Percentiles rank a stretch among this genome's conserved stretches.
Evolutionary conservation across 2,797 vertebrate genomes (phyloP).

Genomic region (Chelon labrosus): DNA sequence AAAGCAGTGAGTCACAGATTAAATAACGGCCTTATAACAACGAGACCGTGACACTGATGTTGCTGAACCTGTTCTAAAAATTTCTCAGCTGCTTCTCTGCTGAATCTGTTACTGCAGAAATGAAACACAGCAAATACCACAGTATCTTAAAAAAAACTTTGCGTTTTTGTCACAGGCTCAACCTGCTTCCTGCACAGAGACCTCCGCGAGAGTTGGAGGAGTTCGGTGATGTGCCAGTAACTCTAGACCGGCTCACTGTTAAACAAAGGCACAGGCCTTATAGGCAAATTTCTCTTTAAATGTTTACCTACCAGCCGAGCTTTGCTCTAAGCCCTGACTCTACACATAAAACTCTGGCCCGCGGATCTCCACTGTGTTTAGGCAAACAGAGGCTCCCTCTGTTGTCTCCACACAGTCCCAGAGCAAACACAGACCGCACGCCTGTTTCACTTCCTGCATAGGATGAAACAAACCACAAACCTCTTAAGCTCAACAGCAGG

Average conservation of each 20-base stretch:
- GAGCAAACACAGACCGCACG: constrained; percentile 54
- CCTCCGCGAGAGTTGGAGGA: too few species aligned
- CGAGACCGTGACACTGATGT: too few species aligned
- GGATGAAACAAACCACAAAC: constrained; percentile 18
- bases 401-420: constrained; percentile 43
- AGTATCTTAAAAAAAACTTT: too few species aligned
- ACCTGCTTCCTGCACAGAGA: too few species aligned
- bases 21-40: too few species aligned
- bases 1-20: too few species aligned
- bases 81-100: too few species aligned
- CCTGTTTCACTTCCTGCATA: constrained; percentile 12
- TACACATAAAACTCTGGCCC: constrained; percentile 13
- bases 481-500: not conserved
- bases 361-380: constrained; percentile 21
- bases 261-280: not conserved
- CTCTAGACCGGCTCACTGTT: not conserved
- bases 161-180: too few species aligned
- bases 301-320: constrained; percentile 29
- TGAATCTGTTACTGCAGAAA: too few species aligned
- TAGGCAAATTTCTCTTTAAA: not conserved
- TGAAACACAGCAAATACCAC: too few species aligned
- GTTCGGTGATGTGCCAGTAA: not conserved
- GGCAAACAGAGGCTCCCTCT: constrained; percentile 52
- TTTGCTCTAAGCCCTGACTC: constrained; percentile 17
- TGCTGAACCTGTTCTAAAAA: too few species aligned